Percentiles rank a stretch among this genome's conserved stretches.
Conservation (phyloP, 2,888 invertebrate species). For the Amaurobius ferox region DNA sequence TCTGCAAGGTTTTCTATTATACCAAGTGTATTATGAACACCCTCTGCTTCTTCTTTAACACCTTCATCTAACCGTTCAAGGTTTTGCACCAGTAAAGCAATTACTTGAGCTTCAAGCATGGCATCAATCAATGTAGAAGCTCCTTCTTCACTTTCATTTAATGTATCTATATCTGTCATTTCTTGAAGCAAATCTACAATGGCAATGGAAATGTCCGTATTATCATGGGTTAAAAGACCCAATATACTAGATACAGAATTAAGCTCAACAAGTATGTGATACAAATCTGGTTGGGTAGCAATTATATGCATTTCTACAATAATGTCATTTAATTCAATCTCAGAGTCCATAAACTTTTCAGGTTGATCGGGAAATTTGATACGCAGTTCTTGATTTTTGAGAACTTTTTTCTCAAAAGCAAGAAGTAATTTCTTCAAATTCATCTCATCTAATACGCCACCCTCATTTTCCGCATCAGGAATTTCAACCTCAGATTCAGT, state of each 20-base stretch:
- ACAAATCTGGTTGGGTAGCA: constrained; percentile 96
- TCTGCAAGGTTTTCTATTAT: constrained; percentile 97
- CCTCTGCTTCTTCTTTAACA: constrained; percentile 95
- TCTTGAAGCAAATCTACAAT: constrained; percentile 88
- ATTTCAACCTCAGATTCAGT: constrained; percentile 24
- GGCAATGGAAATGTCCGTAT: constrained; percentile 89
- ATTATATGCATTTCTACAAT: constrained; percentile 93
- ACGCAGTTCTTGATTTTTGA: constrained; percentile 97
- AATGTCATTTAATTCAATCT: constrained; percentile 92
- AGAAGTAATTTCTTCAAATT: constrained; percentile 91
- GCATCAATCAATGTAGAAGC: constrained; percentile 91
- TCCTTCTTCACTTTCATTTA: constrained; percentile 92
- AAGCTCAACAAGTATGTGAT: constrained; percentile 91
- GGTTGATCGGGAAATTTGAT: constrained; percentile 98
- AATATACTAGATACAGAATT: constrained; percentile 93
- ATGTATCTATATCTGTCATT: constrained; percentile 95
- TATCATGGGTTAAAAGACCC: constrained; percentile 95
- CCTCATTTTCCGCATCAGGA: constrained; percentile 79
- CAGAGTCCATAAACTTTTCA: constrained; percentile 98
- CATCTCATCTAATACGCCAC: constrained; percentile 91
- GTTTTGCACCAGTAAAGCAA: constrained; percentile 93
- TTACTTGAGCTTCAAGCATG: constrained; percentile 91
- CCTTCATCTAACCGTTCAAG: constrained; percentile 94
- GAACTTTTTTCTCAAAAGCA: constrained; percentile 94
- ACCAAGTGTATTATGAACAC: constrained; percentile 94